These are phyloP conservation scores for Propithecus coquereli DNA, from an alignment of 2,113 vertebrate genomes.

Conservation along the genomic window DNA sequence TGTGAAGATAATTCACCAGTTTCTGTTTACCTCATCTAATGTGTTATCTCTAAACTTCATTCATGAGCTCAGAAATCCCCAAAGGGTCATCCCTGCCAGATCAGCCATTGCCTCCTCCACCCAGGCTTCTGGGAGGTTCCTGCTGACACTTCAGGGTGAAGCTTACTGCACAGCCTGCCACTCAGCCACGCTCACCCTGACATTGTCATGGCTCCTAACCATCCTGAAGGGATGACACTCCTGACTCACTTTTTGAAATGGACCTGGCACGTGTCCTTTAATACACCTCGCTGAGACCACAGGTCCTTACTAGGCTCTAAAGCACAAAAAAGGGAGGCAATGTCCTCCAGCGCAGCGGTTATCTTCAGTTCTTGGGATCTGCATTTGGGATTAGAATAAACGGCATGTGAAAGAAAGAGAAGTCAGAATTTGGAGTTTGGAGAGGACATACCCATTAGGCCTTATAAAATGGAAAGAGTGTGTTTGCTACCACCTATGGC, in stretches of 20 bases:
- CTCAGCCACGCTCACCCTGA: background rate
- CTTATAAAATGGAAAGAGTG: rapidly evolving
- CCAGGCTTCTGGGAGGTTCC: background rate
- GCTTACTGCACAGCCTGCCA: too few relatives aligned
- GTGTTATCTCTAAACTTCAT: background rate
- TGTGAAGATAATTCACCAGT: background rate
- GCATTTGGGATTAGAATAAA: background rate
- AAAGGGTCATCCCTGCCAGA: background rate
- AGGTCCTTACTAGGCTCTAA: background rate
- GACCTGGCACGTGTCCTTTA: background rate
- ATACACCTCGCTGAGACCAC: background rate
- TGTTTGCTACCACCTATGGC: rapidly evolving
- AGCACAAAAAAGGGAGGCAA: too few relatives aligned
- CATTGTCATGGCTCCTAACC: background rate
- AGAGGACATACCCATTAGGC: rapidly evolving
- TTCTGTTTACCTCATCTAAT: background rate
- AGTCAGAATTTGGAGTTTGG: background rate
- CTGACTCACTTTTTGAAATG: background rate
- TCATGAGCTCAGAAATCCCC: background rate
- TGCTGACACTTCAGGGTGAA: background rate
- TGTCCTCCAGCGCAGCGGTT: rapidly evolving
- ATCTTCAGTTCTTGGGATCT: background rate
- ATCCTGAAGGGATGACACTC: background rate
- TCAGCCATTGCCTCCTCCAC: background rate
- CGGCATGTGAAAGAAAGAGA: rapidly evolving